phyloP scores from a whole-genome alignment of 2,797 vertebrate species.

The Hippopotamyrus pictus region DNA sequence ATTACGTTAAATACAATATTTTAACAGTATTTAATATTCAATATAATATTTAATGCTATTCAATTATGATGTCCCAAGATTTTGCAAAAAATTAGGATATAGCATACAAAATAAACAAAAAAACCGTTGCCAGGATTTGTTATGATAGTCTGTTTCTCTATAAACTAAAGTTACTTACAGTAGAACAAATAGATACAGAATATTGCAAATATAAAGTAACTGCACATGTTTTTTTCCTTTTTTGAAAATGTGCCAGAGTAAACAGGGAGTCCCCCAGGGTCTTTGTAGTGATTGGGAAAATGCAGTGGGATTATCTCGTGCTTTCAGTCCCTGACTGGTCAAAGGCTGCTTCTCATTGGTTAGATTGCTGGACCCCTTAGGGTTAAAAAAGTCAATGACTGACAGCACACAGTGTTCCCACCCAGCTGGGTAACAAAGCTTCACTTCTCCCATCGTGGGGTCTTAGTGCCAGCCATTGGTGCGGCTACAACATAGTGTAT shows the following conservation, averaged over 20 bases:
- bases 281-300: neutral
- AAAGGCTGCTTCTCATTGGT: neutral
- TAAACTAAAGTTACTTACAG: neutral
- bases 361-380: neutral
- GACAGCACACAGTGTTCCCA: neutral
- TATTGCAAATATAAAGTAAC: slow-evolving; percentile 82
- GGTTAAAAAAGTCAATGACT: neutral
- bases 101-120: neutral
- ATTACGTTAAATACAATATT: neutral
- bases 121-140: neutral
- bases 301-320: neutral
- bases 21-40: neutral
- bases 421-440: neutral
- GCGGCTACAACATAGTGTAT: neutral
- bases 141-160: neutral
- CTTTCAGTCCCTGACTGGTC: neutral
- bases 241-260: neutral
- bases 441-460: neutral
- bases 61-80: neutral
- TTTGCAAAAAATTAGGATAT: neutral
- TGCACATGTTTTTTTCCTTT: neutral
- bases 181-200: neutral
- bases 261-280: neutral
- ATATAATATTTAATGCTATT: neutral
- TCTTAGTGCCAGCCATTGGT: neutral